These are phyloP conservation scores for Digitonthophagus gazella DNA, from an alignment of 2,888 invertebrate genomes.

Conservation along the genomic window DNA sequence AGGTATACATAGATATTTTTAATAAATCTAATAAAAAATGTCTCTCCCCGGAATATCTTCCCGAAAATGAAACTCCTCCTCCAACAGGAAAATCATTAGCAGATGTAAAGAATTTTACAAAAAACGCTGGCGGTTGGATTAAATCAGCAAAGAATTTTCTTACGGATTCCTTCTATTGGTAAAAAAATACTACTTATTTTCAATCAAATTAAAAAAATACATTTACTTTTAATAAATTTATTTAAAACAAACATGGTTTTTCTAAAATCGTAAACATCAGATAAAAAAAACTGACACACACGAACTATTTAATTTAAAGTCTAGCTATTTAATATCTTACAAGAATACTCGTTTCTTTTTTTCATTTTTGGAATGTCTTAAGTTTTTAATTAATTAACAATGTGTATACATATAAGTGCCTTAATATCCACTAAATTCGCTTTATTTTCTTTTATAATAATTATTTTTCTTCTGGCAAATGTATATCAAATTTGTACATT, in stretches of 20 bases:
- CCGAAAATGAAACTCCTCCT: slow-evolving; percentile 30
- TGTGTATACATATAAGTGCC: slow-evolving; percentile 1
- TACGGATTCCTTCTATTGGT: slow-evolving; percentile 43
- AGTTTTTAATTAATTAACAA: background rate
- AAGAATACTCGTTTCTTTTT: slow-evolving; percentile 24
- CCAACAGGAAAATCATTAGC: slow-evolving; percentile 27
- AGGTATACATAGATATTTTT: slow-evolving; percentile 30
- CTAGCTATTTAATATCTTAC: slow-evolving; percentile 27
- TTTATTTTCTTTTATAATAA: background rate
- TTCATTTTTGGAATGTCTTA: slow-evolving; percentile 28
- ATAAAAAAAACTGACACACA: slow-evolving; percentile 20
- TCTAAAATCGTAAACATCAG: slow-evolving; percentile 23
- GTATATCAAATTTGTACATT: background rate
- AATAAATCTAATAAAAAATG: slow-evolving; percentile 19
- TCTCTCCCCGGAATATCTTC: slow-evolving; percentile 27
- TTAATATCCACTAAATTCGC: background rate
- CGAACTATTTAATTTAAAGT: slow-evolving; percentile 1
- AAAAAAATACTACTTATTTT: slow-evolving; percentile 24
- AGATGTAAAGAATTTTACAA: slow-evolving; percentile 23
- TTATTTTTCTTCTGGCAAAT: background rate
- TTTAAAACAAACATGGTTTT: slow-evolving; percentile 31
- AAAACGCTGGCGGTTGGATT: slow-evolving; percentile 31
- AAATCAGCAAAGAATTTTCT: slow-evolving; percentile 37
- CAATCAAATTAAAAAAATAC: slow-evolving; percentile 9
- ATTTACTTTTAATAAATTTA: slow-evolving; percentile 20